phyloP scores from a whole-genome alignment of 2,113 vertebrate species.

The zebrafish (Danio rerio) region DNA sequence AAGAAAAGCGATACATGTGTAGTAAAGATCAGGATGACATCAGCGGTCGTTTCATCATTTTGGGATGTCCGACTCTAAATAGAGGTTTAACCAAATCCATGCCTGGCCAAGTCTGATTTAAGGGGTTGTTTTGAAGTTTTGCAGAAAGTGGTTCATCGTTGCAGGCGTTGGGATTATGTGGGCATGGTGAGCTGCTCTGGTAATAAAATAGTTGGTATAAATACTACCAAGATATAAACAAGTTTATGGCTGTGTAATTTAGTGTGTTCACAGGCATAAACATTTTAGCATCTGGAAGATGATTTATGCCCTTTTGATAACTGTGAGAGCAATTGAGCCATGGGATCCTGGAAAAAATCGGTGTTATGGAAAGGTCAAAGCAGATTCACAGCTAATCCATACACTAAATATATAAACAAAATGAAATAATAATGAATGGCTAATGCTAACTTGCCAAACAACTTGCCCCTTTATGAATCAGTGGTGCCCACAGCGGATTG shows the following conservation, averaged over 20 bases:
- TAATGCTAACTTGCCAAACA: too few relatives aligned
- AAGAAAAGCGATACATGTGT: conserved; percentile 21
- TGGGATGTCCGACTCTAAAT: conserved; percentile 16
- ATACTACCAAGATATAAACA: conserved; percentile 53
- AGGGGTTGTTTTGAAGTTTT: not conserved
- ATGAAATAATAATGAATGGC: not conserved
- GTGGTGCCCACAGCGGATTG: too few relatives aligned
- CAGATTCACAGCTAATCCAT: not conserved
- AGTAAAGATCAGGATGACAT: conserved; percentile 25
- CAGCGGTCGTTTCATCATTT: not conserved
- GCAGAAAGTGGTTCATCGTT: not conserved
- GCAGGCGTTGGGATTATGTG: conserved; percentile 6
- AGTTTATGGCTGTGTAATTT: conserved; percentile 59
- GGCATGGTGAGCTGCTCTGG: conserved; percentile 12
- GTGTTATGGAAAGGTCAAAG: conserved; percentile 41
- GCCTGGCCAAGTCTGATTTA: conserved; percentile 18
- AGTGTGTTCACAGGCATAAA: conserved; percentile 49
- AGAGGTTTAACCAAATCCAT: conserved; percentile 22
- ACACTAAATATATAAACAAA: not conserved
- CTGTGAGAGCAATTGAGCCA: conserved; percentile 47
- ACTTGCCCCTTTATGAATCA: too few relatives aligned
- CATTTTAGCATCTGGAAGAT: conserved; percentile 57
- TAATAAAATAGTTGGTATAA: conserved; percentile 44
- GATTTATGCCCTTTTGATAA: conserved; percentile 54
- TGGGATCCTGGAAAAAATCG: conserved; percentile 42